Evolutionary conservation across 2,888 invertebrate species (phyloP), one percentile per base, ranked within the genome.

Genomic region (Spisula solida): DNA sequence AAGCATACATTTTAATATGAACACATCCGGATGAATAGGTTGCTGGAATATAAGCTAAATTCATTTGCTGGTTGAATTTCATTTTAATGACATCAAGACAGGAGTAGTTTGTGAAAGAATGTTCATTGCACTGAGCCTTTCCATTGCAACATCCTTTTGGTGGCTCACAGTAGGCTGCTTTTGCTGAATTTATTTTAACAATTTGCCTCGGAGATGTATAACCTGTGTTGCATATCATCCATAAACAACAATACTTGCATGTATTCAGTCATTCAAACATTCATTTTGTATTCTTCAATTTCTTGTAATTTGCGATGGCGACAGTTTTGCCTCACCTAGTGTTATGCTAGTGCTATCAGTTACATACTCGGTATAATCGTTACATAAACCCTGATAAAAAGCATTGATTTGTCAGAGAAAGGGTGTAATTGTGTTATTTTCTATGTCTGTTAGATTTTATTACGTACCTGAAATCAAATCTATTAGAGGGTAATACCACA

Each of bases 381-480:
- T 8, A 4, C n/a, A 25, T 25, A 66, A 66, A 12, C 60, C 60
- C 25, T 66, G 60, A 66, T 66, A 66, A 66, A 66, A 66, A 66
- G 25, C 60, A 25, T 66, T 25, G 10, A 66, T n/a, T 25, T 66
- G 60, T n/a, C 60, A 12, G 25, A 10, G 10, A 66, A 66, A 66
- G 25, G 25, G n/a, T 25, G 25, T 25, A 66, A 66, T 66, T 66
- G 60, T 66, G n/a, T 66, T 66, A 41, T 66, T 66, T 66, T 66
- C 60, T 66, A 66, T 12, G 60, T 66, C 60, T 66, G 60, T 60
- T 2, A n/a, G 60, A 66, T 66, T 66, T n/a, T 25, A 66, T 66
- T 66, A 66, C 25, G 60, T 66, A 66, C 25, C 25, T 25, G 60
- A 66, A 8, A 66, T 66, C 60, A 66, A 66, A 66, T 66, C 25